A percentile compares a stretch with the other conserved stretches of the same genome.
phyloP scores from a whole-genome alignment of 2,113 vertebrate species.

The Microtus oregoni region DNA sequence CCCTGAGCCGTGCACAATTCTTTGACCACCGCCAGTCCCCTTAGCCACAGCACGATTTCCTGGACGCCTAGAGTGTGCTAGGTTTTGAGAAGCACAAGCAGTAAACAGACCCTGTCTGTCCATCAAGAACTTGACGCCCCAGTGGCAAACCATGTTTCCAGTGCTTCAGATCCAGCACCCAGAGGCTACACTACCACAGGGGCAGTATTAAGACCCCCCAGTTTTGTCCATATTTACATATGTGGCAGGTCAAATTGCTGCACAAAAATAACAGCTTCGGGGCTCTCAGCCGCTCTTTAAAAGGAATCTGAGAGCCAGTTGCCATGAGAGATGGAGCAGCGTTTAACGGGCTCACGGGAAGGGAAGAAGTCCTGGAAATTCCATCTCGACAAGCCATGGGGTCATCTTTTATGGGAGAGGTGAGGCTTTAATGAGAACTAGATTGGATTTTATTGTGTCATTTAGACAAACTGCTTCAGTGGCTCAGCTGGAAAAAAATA shows the following conservation, averaged over 20 bases:
- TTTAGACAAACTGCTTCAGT: neutral
- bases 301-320: slow-evolving; percentile 14
- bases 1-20: neutral
- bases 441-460: slow-evolving; percentile 30
- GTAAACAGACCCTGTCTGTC: neutral
- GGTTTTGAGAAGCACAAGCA: neutral
- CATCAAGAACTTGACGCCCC: neutral
- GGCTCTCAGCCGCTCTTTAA: slow-evolving; percentile 15
- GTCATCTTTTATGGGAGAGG: slow-evolving; percentile 42
- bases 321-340: neutral
- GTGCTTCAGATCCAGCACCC: neutral
- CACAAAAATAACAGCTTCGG: slow-evolving; percentile 16
- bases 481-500: slow-evolving; percentile 56
- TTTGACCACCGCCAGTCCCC: neutral
- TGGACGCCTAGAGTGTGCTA: neutral
- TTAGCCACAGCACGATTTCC: neutral
- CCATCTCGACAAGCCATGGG: neutral
- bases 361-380: slow-evolving; percentile 37
- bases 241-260: neutral
- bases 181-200: neutral
- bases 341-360: slow-evolving; percentile 1
- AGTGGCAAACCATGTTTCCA: neutral
- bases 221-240: slow-evolving; percentile 9
- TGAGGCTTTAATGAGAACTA: slow-evolving; percentile 61
- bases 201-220: neutral